phyloP scores from a whole-genome alignment of 2,113 vertebrate genomes.

The Clinocottus analis region DNA sequence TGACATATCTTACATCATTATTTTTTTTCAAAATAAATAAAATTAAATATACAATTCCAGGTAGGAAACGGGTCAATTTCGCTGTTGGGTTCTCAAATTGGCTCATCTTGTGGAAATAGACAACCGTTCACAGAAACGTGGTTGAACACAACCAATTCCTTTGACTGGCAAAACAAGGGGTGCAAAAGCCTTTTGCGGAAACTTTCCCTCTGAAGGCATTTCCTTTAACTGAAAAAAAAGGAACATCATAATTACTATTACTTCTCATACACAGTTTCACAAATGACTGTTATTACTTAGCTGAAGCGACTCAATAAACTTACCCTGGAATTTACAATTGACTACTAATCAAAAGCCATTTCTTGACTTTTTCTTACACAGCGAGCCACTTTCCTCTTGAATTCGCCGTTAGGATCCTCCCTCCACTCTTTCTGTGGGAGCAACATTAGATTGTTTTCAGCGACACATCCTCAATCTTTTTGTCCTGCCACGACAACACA shows the following conservation, averaged over 20 bases:
- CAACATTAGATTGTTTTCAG: constrained; percentile 30
- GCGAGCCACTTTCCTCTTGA: constrained; percentile 87
- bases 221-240: constrained; percentile 69
- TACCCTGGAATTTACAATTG: constrained; percentile 74
- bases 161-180: constrained; percentile 81
- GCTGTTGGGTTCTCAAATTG: constrained; percentile 79
- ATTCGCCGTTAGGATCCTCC: constrained; percentile 87
- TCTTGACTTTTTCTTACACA: constrained; percentile 89
- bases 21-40: constrained; percentile 84
- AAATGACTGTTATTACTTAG: not conserved
- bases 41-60: constrained; percentile 86
- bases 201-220: constrained; percentile 78
- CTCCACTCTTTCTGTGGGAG: constrained; percentile 86
- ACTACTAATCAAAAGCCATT: constrained; percentile 86
- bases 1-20: constrained; percentile 86
- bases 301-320: constrained; percentile 19
- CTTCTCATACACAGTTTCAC: not conserved
- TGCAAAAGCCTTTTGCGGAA: constrained; percentile 78
- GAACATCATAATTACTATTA: not conserved
- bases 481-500: not conserved
- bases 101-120: constrained; percentile 73
- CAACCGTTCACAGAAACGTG: constrained; percentile 75
- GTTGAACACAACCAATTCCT: constrained; percentile 73
- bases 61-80: constrained; percentile 80
- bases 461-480: not conserved